A percentile compares a stretch with the other conserved stretches of the same genome.
Evolutionary conservation across 2,888 invertebrate species (phyloP).

Genomic region (Drosophila limbata): DNA sequence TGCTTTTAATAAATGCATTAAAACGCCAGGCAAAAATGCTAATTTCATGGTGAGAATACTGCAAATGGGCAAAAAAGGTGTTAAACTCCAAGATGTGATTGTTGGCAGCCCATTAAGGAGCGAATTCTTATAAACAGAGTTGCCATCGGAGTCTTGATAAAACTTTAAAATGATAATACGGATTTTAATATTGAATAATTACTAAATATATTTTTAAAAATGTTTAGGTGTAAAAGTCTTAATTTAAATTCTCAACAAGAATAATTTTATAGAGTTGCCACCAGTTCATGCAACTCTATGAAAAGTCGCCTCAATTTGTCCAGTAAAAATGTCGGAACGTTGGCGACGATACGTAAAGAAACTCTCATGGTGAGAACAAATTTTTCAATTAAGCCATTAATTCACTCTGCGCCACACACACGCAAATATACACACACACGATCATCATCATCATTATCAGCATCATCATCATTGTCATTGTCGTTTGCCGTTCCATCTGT

Average conservation of each 20-base stretch:
- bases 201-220: not conserved
- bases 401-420: constrained; percentile 76
- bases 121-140: not conserved
- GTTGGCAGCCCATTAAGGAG: constrained; percentile 5
- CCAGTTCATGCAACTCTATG: constrained; percentile 23
- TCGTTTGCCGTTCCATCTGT: constrained; percentile 78
- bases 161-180: not conserved
- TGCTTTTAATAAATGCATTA: constrained; percentile 48
- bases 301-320: constrained; percentile 67
- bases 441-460: constrained; percentile 49
- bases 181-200: not conserved
- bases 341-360: constrained; percentile 44
- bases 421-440: constrained; percentile 42
- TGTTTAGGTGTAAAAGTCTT: not conserved
- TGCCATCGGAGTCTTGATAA: not conserved
- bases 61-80: constrained; percentile 34
- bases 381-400: constrained; percentile 85
- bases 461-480: constrained; percentile 49
- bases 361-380: constrained; percentile 82
- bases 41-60: constrained; percentile 32
- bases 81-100: constrained; percentile 17
- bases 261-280: constrained; percentile 4
- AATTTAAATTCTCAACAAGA: not conserved
- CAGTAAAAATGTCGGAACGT: constrained; percentile 28
- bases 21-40: constrained; percentile 46